phyloP scores from a whole-genome alignment of 2,888 invertebrate species.

The Andrena minutula region DNA sequence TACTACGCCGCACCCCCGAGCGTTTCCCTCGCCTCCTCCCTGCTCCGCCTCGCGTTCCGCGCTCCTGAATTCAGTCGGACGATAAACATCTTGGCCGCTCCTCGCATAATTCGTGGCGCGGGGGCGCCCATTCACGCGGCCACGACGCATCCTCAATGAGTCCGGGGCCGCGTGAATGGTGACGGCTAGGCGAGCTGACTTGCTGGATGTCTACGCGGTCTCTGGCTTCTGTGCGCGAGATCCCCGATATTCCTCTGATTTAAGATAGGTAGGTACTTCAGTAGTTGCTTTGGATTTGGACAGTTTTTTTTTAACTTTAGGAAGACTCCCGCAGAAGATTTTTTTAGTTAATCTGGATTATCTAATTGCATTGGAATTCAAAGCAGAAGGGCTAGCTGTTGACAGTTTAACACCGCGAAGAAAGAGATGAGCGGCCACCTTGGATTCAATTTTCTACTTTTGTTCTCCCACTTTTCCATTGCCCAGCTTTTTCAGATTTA shows the following conservation, averaged over 20 bases:
- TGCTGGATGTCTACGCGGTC: neutral
- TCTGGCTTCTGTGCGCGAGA: neutral
- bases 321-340: too few relatives aligned
- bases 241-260: neutral
- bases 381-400: too few relatives aligned
- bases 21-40: slow-evolving; percentile 50
- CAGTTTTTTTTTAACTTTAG: too few relatives aligned
- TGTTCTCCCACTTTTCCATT: too few relatives aligned
- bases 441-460: too few relatives aligned
- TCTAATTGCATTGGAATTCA: too few relatives aligned
- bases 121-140: slow-evolving; percentile 73
- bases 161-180: slow-evolving; percentile 55
- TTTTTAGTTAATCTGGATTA: too few relatives aligned
- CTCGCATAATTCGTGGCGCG: slow-evolving; percentile 73
- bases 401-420: too few relatives aligned
- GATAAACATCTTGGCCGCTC: slow-evolving; percentile 80
- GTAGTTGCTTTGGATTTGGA: neutral
- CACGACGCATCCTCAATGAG: slow-evolving; percentile 61
- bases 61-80: slow-evolving; percentile 78
- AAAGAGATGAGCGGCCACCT: too few relatives aligned
- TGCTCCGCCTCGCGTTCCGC: slow-evolving; percentile 57
- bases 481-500: too few relatives aligned
- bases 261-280: neutral
- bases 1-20: slow-evolving; percentile 55
- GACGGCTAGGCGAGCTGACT: slow-evolving; percentile 24